These are phyloP conservation scores for Drosophila hamatofila DNA, from an alignment of 2,888 invertebrate genomes.

Conservation along the genomic window DNA sequence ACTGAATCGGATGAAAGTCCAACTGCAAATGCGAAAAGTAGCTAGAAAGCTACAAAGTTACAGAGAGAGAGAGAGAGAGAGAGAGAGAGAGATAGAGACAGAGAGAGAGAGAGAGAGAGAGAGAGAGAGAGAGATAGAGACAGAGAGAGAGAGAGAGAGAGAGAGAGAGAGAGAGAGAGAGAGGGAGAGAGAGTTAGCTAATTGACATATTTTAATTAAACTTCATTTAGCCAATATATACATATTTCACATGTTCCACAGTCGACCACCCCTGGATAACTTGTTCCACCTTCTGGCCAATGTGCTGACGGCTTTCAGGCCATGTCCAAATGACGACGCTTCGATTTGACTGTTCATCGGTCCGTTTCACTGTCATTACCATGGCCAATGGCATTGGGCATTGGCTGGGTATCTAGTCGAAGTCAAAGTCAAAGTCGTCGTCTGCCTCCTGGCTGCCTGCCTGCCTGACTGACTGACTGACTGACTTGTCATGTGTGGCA, in stretches of 20 bases:
- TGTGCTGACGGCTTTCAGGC: not conserved
- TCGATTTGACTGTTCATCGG: slow-evolving; percentile 69
- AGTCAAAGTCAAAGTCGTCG: slow-evolving; percentile 13
- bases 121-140: no score
- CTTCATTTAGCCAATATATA: not conserved
- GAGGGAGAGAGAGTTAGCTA: not conserved
- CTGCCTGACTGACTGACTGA: slow-evolving; percentile 25
- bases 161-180: not conserved
- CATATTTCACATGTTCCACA: not conserved
- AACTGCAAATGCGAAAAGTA: not conserved
- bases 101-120: not conserved
- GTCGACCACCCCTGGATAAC: slow-evolving; percentile 9
- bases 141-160: not conserved
- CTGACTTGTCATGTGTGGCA: slow-evolving; percentile 58
- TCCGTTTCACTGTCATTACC: slow-evolving; percentile 66
- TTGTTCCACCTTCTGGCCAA: slow-evolving; percentile 18
- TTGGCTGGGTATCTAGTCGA: slow-evolving; percentile 27
- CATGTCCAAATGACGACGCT: slow-evolving; percentile 37
- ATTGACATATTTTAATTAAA: not conserved
- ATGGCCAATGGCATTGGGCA: slow-evolving; percentile 28
- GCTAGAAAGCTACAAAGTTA: not conserved
- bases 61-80: not conserved
- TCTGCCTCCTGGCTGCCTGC: slow-evolving; percentile 18
- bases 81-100: not conserved
- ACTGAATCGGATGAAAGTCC: not conserved